phyloP scores from a whole-genome alignment of 2,113 vertebrate species.

The Cercocebus atys region DNA sequence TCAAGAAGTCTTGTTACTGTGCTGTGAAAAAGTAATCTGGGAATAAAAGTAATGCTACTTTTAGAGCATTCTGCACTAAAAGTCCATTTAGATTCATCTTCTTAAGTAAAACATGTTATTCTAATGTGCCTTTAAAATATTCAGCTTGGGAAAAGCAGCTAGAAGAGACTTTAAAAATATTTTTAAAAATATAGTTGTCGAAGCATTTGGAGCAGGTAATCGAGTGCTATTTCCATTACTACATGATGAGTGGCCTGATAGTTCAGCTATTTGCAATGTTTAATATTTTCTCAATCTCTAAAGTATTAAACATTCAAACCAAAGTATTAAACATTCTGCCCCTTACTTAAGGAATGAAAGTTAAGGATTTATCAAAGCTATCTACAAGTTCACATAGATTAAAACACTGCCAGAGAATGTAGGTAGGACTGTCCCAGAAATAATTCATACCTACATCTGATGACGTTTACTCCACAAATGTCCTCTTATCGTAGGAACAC shows the following conservation, averaged over 20 bases:
- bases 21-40: background rate
- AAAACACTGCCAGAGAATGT: background rate
- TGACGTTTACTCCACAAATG: background rate
- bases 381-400: background rate
- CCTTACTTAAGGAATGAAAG: background rate
- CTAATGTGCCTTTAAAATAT: slow-evolving; percentile 22
- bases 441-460: background rate
- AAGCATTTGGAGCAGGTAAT: slow-evolving; percentile 6
- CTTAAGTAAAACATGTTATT: slow-evolving; percentile 4
- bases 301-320: slow-evolving; percentile 35
- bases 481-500: background rate
- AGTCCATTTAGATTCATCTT: slow-evolving; percentile 20
- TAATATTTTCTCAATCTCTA: slow-evolving; percentile 43
- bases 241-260: background rate
- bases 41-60: background rate
- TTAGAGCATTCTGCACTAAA: background rate
- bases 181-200: slow-evolving; percentile 31
- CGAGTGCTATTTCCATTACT: background rate
- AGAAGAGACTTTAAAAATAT: background rate
- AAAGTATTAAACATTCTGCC: background rate
- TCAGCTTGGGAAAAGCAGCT: background rate
- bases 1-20: background rate
- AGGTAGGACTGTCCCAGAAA: background rate
- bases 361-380: background rate
- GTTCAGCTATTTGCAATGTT: slow-evolving; percentile 38